These are phyloP conservation scores for Taenaris catops DNA, from an alignment of 2,888 invertebrate genomes.

Conservation along the genomic window DNA sequence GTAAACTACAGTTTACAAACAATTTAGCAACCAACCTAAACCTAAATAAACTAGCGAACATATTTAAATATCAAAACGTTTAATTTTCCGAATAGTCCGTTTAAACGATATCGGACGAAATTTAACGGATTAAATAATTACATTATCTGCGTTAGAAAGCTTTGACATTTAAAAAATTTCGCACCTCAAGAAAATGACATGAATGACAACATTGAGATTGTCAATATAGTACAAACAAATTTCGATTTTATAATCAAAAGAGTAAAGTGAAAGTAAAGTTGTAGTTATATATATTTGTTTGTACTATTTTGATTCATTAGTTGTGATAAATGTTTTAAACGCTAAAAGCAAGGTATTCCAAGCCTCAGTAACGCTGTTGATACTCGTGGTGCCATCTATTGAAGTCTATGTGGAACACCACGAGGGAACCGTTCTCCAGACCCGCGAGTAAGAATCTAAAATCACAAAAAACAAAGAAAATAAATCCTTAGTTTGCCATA, in stretches of 20 bases:
- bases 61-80: slow-evolving; percentile 12
- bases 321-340: slow-evolving; percentile 7
- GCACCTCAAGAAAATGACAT: slow-evolving; percentile 10
- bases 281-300: too few species aligned
- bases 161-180: slow-evolving; percentile 15
- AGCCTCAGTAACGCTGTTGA: slow-evolving; percentile 91
- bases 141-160: neutral
- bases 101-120: too few species aligned
- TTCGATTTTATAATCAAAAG: too few species aligned
- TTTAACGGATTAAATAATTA: neutral
- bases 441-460: slow-evolving; percentile 97
- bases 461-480: too few species aligned
- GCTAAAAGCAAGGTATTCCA: slow-evolving; percentile 22
- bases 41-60: slow-evolving; percentile 6
- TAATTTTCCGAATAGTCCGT: neutral
- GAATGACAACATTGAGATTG: neutral
- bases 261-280: too few species aligned
- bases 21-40: slow-evolving; percentile 13
- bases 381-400: slow-evolving; percentile 99
- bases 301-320: neutral
- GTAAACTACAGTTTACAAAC: slow-evolving; percentile 16
- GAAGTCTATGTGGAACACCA: slow-evolving; percentile 99
- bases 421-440: slow-evolving; percentile 97
- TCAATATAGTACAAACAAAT: too few species aligned
- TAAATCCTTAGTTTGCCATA: too few species aligned